Conservation (phyloP, 2,888 invertebrate genomes). For the Panorpa germanica region DNA sequence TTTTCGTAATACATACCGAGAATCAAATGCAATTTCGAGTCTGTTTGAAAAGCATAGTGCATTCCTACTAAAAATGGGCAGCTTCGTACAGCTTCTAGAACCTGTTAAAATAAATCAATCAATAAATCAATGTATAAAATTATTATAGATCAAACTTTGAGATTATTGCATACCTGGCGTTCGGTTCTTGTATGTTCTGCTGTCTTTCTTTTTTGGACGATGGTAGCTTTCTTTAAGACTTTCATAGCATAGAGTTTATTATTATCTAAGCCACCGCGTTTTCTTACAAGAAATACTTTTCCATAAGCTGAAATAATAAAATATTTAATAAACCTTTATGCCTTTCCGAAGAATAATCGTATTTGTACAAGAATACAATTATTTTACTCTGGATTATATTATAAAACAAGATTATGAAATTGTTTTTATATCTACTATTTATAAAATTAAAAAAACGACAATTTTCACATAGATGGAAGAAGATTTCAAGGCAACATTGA, state of each 20-base stretch:
- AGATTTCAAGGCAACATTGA: neutral
- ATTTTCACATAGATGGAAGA: neutral
- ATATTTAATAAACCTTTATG: constrained; percentile 5
- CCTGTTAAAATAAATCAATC: constrained; percentile 26
- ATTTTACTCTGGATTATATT: constrained; percentile 9
- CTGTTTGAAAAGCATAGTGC: constrained; percentile 97
- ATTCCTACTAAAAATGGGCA: constrained; percentile 92
- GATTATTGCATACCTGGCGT: constrained; percentile 41
- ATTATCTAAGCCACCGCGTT: constrained; percentile 69
- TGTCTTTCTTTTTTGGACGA: constrained; percentile 87
- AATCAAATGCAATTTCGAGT: constrained; percentile 89
- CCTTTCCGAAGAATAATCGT: constrained; percentile 1
- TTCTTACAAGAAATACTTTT: constrained; percentile 90
- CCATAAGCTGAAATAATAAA: constrained; percentile 63
- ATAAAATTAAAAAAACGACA: too few species aligned
- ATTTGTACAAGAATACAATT: neutral
- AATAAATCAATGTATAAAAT: constrained; percentile 11
- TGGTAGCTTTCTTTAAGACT: constrained; percentile 87
- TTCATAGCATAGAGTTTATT: constrained; percentile 95
- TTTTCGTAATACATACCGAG: constrained; percentile 53
- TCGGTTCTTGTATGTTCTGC: constrained; percentile 96
- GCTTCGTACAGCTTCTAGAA: constrained; percentile 84
- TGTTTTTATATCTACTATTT: neutral
- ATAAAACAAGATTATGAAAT: constrained; percentile 5
- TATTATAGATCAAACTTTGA: neutral